phyloP scores from a whole-genome alignment of 2,113 vertebrate species.

The Zosterops japonicus region DNA sequence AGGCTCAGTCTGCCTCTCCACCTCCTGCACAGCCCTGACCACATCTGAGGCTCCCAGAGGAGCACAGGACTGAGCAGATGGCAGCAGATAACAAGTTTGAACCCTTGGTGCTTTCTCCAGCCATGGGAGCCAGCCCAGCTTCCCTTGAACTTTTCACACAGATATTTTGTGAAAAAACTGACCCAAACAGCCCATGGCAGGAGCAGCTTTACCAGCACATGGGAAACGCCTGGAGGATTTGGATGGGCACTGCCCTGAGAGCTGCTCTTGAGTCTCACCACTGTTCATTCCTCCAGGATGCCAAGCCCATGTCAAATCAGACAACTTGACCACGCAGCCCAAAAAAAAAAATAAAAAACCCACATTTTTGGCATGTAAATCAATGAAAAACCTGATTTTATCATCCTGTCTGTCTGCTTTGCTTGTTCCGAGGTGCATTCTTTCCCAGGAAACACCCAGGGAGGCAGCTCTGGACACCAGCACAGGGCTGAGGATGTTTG shows the following conservation, averaged over 20 bases:
- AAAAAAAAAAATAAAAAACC: neutral
- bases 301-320: neutral
- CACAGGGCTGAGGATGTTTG: neutral
- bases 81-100: neutral
- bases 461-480: neutral
- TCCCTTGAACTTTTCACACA: neutral
- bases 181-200: neutral
- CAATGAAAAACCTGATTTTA: neutral
- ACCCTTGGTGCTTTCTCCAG: neutral
- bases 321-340: neutral
- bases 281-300: neutral
- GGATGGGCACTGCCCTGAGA: neutral
- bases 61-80: neutral
- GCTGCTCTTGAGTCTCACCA: neutral
- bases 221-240: neutral
- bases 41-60: slow-evolving; percentile 31
- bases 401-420: neutral
- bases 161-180: rapidly evolving
- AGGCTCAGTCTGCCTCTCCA: neutral
- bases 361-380: neutral
- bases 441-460: neutral
- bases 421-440: neutral
- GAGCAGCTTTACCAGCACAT: neutral
- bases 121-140: neutral
- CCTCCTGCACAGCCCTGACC: slow-evolving; percentile 1